These are phyloP conservation scores for Xerus inauris DNA, from an alignment of 2,113 vertebrate genomes.

Conservation along the genomic window DNA sequence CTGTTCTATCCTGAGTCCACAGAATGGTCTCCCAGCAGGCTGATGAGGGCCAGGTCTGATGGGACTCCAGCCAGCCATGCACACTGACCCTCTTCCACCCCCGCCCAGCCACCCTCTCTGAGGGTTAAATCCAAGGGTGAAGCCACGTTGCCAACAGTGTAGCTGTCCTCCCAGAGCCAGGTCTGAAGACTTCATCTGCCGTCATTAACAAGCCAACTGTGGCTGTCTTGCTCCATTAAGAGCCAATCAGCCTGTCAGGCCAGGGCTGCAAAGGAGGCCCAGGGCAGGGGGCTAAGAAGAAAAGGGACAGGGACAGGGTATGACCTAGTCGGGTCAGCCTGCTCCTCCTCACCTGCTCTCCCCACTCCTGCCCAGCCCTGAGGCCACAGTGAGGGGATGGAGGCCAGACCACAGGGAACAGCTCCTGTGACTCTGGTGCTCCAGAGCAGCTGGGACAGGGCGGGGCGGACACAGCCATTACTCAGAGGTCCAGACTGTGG, in stretches of 20 bases:
- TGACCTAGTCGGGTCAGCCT: too few species aligned
- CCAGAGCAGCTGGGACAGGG: neutral
- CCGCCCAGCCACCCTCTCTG: neutral
- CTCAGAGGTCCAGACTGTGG: too few species aligned
- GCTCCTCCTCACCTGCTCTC: neutral
- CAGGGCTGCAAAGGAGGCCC: neutral
- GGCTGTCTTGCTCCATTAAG: conserved; percentile 78
- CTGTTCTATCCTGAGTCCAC: neutral
- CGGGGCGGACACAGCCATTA: neutral
- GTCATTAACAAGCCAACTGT: conserved; percentile 70
- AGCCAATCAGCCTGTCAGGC: neutral
- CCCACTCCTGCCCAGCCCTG: neutral
- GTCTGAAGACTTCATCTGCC: conserved; percentile 18
- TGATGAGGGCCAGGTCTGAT: neutral
- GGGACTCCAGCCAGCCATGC: neutral
- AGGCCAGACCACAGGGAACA: too few species aligned
- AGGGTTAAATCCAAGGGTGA: neutral
- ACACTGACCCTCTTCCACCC: neutral
- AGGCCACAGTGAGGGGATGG: neutral
- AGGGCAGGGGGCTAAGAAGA: neutral
- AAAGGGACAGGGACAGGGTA: neutral
- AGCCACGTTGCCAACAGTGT: fast-evolving
- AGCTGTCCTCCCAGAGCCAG: neutral
- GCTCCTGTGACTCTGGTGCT: neutral
- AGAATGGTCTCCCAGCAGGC: neutral